A percentile compares a stretch with the other conserved stretches of the same genome.
Conservation (phyloP, 23 tunicate genomes). For the Trididemnum clinides region DNA sequence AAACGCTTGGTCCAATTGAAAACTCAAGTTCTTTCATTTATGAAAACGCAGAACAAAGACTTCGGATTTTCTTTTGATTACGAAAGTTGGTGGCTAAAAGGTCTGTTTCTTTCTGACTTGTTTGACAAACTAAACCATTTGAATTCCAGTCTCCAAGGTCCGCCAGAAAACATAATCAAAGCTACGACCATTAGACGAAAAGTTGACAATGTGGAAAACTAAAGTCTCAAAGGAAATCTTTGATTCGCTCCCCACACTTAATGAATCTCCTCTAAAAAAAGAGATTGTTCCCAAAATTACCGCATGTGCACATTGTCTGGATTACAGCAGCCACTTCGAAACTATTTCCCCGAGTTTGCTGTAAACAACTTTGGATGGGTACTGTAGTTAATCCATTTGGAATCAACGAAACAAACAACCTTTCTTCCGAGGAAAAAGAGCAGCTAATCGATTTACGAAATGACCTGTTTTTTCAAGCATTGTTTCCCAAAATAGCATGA, state of each 20-base stretch:
- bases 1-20: conserved; percentile 54
- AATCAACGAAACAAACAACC: conserved; percentile 46
- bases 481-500: not conserved
- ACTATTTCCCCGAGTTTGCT: conserved; percentile 56
- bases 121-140: conserved; percentile 57
- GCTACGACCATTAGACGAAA: conserved; percentile 56
- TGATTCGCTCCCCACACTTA: conserved; percentile 20
- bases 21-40: conserved; percentile 58
- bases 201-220: conserved; percentile 66
- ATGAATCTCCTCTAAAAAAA: conserved; percentile 29
- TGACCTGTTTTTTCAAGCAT: too few relatives aligned
- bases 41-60: conserved; percentile 40
- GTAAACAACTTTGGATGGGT: too few relatives aligned
- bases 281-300: conserved; percentile 20
- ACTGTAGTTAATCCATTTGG: too few relatives aligned
- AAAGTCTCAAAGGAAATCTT: too few relatives aligned
- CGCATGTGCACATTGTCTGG: conserved; percentile 15
- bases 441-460: conserved; percentile 57
- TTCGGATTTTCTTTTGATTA: conserved; percentile 56
- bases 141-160: conserved; percentile 68
- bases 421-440: conserved; percentile 51
- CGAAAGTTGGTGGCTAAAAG: conserved; percentile 51
- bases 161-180: conserved; percentile 51
- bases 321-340: conserved; percentile 56
- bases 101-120: conserved; percentile 65